phyloP scores from a whole-genome alignment of 1,140 invertebrate species.

The Apis dorsata region DNA sequence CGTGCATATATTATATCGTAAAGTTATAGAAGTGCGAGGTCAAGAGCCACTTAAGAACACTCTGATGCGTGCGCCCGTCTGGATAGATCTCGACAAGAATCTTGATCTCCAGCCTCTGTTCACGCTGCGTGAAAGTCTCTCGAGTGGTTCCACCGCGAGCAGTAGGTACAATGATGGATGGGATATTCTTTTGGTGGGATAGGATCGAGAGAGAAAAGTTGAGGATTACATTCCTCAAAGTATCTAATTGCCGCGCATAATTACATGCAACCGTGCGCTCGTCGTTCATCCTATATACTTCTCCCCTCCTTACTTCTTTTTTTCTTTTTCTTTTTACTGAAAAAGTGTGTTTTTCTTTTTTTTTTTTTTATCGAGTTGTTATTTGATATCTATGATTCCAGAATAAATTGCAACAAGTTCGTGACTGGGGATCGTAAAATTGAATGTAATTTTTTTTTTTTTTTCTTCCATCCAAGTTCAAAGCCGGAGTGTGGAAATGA shows the following conservation, averaged over 20 bases:
- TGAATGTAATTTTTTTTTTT: background rate
- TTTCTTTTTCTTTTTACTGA: background rate
- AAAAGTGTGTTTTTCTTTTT: background rate
- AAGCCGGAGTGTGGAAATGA: background rate
- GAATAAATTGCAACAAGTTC: background rate
- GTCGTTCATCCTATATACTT: background rate
- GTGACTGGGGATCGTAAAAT: background rate
- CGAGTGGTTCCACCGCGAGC: slow-evolving; percentile 35
- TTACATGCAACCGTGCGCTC: slow-evolving; percentile 34
- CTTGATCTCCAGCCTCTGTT: slow-evolving; percentile 62
- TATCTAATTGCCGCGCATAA: slow-evolving; percentile 51
- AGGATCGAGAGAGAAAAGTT: slow-evolving; percentile 39
- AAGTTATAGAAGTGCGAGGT: slow-evolving; percentile 58
- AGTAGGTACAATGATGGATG: slow-evolving; percentile 58
- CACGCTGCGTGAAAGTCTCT: slow-evolving; percentile 55
- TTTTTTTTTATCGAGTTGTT: too few relatives aligned
- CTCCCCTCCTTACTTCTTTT: background rate
- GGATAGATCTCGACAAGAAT: slow-evolving; percentile 57
- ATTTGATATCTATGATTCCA: background rate
- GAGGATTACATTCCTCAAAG: slow-evolving; percentile 31
- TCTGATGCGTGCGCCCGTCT: slow-evolving; percentile 42
- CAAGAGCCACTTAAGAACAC: slow-evolving; percentile 62
- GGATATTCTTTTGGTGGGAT: slow-evolving; percentile 18
- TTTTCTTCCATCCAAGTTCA: background rate
- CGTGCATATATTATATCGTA: slow-evolving; percentile 2